Percentiles rank a stretch among this genome's conserved stretches.
Conservation (phyloP, 2,113 vertebrate genomes). For the Chaetorhynchus papuensis region DNA sequence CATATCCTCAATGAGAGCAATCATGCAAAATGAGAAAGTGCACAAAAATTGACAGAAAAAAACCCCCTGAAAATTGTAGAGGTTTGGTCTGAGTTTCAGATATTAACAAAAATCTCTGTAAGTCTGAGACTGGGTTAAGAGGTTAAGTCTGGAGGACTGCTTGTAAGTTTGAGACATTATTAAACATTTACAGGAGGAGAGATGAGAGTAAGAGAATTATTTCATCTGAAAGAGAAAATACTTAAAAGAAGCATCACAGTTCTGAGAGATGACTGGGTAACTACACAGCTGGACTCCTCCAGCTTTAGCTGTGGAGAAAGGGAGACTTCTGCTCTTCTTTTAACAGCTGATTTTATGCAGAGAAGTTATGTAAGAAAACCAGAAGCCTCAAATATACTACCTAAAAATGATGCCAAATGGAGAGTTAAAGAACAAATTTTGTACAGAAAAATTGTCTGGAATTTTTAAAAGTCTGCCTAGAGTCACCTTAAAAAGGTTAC, state of each 20-base stretch:
- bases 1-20: background rate
- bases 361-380: background rate
- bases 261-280: background rate
- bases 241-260: background rate
- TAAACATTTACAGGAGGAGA: background rate
- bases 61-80: background rate
- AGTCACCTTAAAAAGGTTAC: background rate
- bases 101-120: background rate
- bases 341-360: background rate
- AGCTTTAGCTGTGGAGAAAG: background rate
- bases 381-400: background rate
- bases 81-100: background rate
- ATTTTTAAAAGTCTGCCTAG: background rate
- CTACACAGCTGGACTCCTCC: background rate
- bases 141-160: background rate
- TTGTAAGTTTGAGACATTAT: background rate
- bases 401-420: background rate
- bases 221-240: background rate
- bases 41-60: rapidly evolving
- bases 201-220: background rate
- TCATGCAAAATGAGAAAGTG: background rate
- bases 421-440: background rate
- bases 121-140: background rate
- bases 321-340: background rate
- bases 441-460: background rate